Percentiles rank a stretch among this genome's conserved stretches.
Conservation (phyloP, 2,888 invertebrate species). For the Pristionchus japonicus region DNA sequence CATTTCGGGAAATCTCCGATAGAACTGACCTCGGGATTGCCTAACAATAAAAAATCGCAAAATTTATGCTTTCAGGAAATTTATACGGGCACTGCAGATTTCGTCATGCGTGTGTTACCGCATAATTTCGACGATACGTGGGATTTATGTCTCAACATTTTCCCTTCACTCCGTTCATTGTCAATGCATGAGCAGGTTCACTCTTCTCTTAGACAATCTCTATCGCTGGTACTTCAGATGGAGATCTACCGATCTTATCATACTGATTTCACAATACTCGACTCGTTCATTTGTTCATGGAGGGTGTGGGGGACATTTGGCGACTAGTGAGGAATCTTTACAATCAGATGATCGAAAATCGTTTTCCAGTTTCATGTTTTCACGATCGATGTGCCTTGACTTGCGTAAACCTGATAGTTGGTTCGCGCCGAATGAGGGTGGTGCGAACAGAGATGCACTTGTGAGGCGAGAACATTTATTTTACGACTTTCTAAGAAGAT, state of each 20-base stretch:
- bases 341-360: neutral
- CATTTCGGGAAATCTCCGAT: no score
- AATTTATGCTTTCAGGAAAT: neutral
- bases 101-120: neutral
- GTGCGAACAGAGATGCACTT: neutral
- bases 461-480: no score
- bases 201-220: no score
- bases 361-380: neutral
- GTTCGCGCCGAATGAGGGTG: neutral
- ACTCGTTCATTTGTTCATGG: neutral
- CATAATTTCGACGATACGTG: neutral
- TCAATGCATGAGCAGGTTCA: no score
- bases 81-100: neutral
- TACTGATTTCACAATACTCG: neutral
- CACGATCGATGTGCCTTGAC: neutral
- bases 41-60: no score
- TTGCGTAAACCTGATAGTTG: neutral
- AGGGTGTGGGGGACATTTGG: neutral
- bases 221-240: no score
- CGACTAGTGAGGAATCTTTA: neutral
- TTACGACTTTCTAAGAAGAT: no score
- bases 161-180: neutral
- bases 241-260: neutral
- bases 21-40: no score
- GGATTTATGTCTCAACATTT: neutral